A percentile compares a stretch with the other conserved stretches of the same genome.
These are phyloP conservation scores for Drosophila austrosaltans DNA, from an alignment of 2,888 invertebrate genomes.

Conservation along the genomic window DNA sequence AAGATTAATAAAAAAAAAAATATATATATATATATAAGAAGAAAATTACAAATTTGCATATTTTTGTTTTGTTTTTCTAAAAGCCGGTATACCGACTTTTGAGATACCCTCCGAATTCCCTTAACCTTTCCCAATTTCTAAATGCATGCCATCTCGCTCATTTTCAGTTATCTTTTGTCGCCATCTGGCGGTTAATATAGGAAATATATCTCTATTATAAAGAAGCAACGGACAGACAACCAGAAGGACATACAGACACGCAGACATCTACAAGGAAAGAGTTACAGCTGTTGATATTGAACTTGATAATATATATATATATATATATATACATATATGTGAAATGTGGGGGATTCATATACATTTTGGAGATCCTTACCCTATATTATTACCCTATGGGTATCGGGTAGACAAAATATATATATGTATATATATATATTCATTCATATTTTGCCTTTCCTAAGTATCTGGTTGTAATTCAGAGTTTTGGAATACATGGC, in stretches of 20 bases:
- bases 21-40: conserved; percentile 14
- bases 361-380: too few relatives aligned
- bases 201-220: too few relatives aligned
- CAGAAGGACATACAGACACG: not conserved
- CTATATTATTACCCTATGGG: too few relatives aligned
- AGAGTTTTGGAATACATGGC: conserved; percentile 64
- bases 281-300: too few relatives aligned
- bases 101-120: not conserved
- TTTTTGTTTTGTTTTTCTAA: conserved; percentile 9
- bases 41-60: conserved; percentile 5
- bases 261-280: too few relatives aligned
- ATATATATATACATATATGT: too few relatives aligned
- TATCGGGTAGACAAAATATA: too few relatives aligned
- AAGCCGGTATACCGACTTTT: conserved; percentile 5
- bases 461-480: not conserved
- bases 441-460: not conserved
- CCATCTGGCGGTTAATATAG: not conserved
- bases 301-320: too few relatives aligned
- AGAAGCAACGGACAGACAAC: not conserved
- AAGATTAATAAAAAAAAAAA: conserved; percentile 4
- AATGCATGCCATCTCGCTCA: not conserved
- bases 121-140: not conserved
- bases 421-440: too few relatives aligned
- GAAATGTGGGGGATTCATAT: too few relatives aligned
- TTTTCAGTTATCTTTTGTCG: not conserved